Conservation (phyloP, 2,888 invertebrate genomes). For the Lamellibrachia columna region DNA sequence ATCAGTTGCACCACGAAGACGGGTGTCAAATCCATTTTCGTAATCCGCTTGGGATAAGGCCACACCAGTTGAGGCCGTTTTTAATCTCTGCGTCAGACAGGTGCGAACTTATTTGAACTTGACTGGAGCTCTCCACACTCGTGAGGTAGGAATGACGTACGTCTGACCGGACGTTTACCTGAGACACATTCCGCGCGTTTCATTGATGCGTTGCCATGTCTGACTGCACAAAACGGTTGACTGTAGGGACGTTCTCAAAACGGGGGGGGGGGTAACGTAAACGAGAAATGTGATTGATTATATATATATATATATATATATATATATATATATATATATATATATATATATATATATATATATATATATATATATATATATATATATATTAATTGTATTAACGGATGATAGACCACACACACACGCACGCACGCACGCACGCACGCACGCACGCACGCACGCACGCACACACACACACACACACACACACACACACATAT, state of each 20-base stretch:
- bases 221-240: background rate
- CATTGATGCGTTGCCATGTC: background rate
- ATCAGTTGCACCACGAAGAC: background rate
- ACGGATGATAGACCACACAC: too few relatives aligned
- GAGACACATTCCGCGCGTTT: background rate
- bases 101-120: slow-evolving; percentile 16
- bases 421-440: too few relatives aligned
- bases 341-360: too few relatives aligned
- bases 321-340: too few relatives aligned
- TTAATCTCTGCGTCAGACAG: slow-evolving; percentile 10
- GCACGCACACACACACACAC: too few relatives aligned
- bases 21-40: background rate
- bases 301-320: too few relatives aligned
- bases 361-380: too few relatives aligned
- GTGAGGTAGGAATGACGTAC: background rate
- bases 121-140: background rate
- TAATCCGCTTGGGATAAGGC: background rate
- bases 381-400: too few relatives aligned
- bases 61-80: background rate
- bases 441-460: too few relatives aligned
- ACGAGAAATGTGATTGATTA: background rate
- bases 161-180: background rate
- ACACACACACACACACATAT: too few relatives aligned
- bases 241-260: background rate
- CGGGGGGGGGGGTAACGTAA: background rate